Evolutionary conservation across 2,113 vertebrate species (phyloP), one percentile per base, ranked within the genome.

Genomic region (Megaceryle maxima): DNA sequence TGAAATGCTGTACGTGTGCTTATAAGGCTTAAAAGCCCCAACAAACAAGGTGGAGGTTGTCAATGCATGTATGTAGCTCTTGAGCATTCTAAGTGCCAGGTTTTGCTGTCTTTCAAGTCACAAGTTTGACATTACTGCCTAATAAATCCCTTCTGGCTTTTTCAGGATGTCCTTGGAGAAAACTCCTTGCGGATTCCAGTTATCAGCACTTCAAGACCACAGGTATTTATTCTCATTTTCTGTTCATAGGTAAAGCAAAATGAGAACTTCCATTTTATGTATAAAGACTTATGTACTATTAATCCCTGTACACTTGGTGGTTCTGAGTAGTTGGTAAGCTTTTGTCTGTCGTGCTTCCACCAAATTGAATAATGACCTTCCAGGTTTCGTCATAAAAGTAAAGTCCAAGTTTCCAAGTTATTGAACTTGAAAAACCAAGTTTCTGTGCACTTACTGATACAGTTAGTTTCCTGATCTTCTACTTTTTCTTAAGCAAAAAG

Each of bases 131-230:
- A 66, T 4, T 26, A 9, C n/a, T 74, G n/a, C 35, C 62, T 95
- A 60, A 88, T 35, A 63, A 73, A 56, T 67, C 19, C 48, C 19
- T 90, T 88, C 48, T 94, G 90, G 25, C 46, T 79, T 83, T 92
- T 91, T 91, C 88, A 99, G 99, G 97, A 96, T 62, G 73, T 83
- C 33, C 66, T 95, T 91, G 93, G 84, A 77, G 94, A 98, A 91
- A 99, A 99, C 95, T 96, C 98, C 53, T 98, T 98, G 97, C 98
- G 98, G 91, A 98, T 99, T 98, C 98, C 99, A 96, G 98, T 98
- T 90, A 98, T 98, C 69, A 98, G 98, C 96, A 98, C 98, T 63
- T 98, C 98, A 87, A 98, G 99, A 96, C 98, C 98, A 97, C 99
- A 99, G 99, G 99, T 99, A 99, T 37, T 41, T 87, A 85, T 74